Evolutionary conservation across 2,797 vertebrate species (phyloP).

Genomic region (Morelia viridis): DNA sequence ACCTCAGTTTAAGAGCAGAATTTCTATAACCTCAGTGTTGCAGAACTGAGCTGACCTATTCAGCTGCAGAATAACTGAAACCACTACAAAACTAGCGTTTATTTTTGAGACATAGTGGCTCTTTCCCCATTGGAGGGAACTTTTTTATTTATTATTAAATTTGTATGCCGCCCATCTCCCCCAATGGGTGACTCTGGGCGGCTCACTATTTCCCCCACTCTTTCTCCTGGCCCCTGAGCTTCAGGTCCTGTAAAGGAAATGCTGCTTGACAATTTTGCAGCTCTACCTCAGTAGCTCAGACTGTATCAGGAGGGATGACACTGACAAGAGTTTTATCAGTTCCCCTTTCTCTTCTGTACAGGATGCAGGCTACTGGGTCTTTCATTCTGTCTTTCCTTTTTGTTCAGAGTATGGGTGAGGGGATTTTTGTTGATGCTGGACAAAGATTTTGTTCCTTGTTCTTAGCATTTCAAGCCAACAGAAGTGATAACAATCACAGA

Average conservation of each 20-base stretch:
- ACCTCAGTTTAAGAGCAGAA: not conserved
- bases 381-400: not conserved
- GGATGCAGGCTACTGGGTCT: not conserved
- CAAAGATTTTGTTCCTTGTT: not conserved
- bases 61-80: not conserved
- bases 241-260: not conserved
- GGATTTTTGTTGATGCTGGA: not conserved
- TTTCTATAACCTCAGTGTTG: not conserved
- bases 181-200: too few relatives aligned
- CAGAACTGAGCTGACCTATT: not conserved
- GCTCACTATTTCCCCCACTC: not conserved
- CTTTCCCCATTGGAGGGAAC: not conserved
- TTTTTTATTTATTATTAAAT: too few relatives aligned
- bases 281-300: not conserved
- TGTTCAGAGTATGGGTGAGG: not conserved
- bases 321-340: not conserved
- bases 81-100: not conserved
- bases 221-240: not conserved
- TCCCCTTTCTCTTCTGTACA: not conserved
- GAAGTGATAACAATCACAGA: not conserved
- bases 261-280: not conserved
- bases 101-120: not conserved
- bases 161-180: too few relatives aligned
- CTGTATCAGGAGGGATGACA: not conserved
- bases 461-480: not conserved